These are phyloP conservation scores for Bruchidius siliquastri DNA, from an alignment of 2,888 invertebrate genomes.

Conservation along the genomic window DNA sequence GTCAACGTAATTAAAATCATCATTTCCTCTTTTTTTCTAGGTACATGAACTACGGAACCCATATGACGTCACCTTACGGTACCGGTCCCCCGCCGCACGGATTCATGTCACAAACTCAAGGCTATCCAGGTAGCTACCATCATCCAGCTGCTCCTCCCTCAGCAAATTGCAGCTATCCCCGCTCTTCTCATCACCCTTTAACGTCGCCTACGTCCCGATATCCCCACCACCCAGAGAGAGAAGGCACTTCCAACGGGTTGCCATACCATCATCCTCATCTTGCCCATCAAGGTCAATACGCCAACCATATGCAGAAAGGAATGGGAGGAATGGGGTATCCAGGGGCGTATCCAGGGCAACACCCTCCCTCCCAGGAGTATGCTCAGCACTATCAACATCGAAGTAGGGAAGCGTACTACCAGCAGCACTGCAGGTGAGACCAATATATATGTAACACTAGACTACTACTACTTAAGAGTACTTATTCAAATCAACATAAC, in stretches of 20 bases:
- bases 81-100: not conserved
- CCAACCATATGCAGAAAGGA: not conserved
- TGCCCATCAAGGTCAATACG: not conserved
- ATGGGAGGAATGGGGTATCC: not conserved
- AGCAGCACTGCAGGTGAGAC: conserved; percentile 20
- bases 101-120: not conserved
- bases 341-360: conserved; percentile 6
- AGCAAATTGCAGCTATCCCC: not conserved
- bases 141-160: not conserved
- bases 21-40: no score
- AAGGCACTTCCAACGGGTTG: not conserved
- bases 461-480: no score
- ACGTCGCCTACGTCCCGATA: not conserved
- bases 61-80: not conserved
- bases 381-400: conserved; percentile 39
- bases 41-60: not conserved
- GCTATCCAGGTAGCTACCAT: not conserved
- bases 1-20: no score
- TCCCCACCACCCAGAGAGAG: not conserved
- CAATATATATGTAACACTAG: not conserved
- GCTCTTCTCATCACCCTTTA: not conserved
- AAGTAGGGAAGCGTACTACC: conserved; percentile 29
- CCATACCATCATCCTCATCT: not conserved
- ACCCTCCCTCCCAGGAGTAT: conserved; percentile 25
- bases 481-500: no score